Conservation (phyloP, 1,140 invertebrate genomes). For the Hypothenemus hampei region DNA sequence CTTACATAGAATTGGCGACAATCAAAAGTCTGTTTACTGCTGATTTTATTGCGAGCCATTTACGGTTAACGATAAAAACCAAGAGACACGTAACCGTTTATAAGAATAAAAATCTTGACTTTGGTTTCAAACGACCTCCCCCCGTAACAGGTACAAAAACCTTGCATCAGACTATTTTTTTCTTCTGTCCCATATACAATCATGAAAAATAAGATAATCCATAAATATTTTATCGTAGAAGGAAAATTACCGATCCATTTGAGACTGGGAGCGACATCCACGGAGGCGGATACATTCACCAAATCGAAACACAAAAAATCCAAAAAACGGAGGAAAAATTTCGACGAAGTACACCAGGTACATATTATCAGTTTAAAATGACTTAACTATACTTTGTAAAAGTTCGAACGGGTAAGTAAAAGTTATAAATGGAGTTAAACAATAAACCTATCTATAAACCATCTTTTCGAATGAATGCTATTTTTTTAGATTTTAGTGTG, state of each 20-base stretch:
- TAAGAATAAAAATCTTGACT: constrained; percentile 20
- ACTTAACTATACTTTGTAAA: too few species aligned
- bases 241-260: constrained; percentile 41
- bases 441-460: too few species aligned
- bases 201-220: background rate
- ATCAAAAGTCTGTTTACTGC: constrained; percentile 29
- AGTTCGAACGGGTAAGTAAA: too few species aligned
- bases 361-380: too few species aligned
- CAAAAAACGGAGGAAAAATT: constrained; percentile 33
- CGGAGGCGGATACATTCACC: constrained; percentile 24
- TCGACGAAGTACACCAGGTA: constrained; percentile 40
- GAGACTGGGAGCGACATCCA: constrained; percentile 34
- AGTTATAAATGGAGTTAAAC: too few species aligned
- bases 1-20: constrained; percentile 24
- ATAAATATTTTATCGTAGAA: constrained; percentile 25
- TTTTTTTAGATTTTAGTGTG: too few species aligned
- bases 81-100: constrained; percentile 26
- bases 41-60: constrained; percentile 28
- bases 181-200: background rate
- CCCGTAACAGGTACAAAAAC: constrained; percentile 16
- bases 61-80: constrained; percentile 18
- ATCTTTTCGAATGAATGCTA: too few species aligned
- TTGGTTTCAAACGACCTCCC: constrained; percentile 13
- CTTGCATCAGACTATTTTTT: constrained; percentile 1
- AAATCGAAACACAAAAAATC: constrained; percentile 29